phyloP scores from a whole-genome alignment of 2,113 vertebrate genomes.

The Acanthochromis polyacanthus region DNA sequence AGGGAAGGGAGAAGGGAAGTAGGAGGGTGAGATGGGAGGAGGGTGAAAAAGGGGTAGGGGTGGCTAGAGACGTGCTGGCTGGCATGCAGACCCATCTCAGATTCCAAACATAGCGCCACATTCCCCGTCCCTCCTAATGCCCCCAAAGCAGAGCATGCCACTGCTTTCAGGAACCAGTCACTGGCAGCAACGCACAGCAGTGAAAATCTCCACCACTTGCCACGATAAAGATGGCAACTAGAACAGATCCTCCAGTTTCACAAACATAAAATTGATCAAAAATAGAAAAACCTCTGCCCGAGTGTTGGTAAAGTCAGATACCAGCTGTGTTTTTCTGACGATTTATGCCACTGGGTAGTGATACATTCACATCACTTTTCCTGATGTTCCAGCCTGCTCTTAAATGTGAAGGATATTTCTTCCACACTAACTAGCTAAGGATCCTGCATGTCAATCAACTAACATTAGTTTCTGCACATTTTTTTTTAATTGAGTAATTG shows the following conservation, averaged over 20 bases:
- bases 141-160: conserved; percentile 51
- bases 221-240: conserved; percentile 6
- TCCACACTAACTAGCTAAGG: not conserved
- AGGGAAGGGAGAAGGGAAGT: conserved; percentile 16
- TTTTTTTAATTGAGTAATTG: not conserved
- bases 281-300: not conserved
- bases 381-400: not conserved
- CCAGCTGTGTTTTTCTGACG: too few relatives aligned
- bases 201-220: conserved; percentile 44
- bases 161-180: conserved; percentile 59
- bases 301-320: too few relatives aligned
- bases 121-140: conserved; percentile 65
- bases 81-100: conserved; percentile 68
- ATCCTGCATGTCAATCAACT: not conserved
- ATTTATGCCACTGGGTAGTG: not conserved
- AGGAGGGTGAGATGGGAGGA: conserved; percentile 22
- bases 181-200: conserved; percentile 44
- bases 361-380: not conserved
- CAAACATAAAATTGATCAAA: not conserved
- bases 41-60: conserved; percentile 31
- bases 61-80: conserved; percentile 74
- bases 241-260: conserved; percentile 16
- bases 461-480: not conserved
- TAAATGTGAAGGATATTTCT: too few relatives aligned
- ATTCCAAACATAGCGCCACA: conserved; percentile 83